These are phyloP conservation scores for Hoplostethus mediterraneus DNA, from an alignment of 2,797 vertebrate species.

Conservation along the genomic window DNA sequence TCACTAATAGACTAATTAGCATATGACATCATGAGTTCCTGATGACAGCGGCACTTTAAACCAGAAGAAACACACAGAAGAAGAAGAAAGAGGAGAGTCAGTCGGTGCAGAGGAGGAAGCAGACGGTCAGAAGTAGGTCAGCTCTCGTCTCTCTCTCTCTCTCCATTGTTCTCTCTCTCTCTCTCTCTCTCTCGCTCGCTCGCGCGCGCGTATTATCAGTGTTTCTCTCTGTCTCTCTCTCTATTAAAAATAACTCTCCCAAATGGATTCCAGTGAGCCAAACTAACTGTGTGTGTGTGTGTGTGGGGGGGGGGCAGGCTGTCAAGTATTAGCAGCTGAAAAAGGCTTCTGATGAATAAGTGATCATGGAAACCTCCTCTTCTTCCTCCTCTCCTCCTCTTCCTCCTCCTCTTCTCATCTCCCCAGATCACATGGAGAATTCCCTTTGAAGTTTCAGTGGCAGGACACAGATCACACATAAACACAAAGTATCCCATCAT, in stretches of 20 bases:
- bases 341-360: slow-evolving; percentile 62
- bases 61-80: not conserved
- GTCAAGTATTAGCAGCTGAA: slow-evolving; percentile 31
- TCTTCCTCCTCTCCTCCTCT: not conserved
- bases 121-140: slow-evolving; percentile 68
- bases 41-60: no score
- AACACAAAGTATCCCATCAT: not conserved
- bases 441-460: slow-evolving; percentile 57
- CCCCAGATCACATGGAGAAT: slow-evolving; percentile 38
- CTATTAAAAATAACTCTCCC: no score
- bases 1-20: no score
- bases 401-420: slow-evolving; percentile 10
- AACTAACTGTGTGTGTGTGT: not conserved
- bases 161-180: not conserved
- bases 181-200: not conserved
- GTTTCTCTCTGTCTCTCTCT: no score
- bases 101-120: slow-evolving; percentile 30
- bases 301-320: slow-evolving; percentile 17
- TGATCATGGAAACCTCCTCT: slow-evolving; percentile 52
- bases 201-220: not conserved
- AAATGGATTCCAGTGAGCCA: no score
- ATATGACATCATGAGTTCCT: no score
- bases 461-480: not conserved
- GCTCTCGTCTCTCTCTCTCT: slow-evolving; percentile 8
- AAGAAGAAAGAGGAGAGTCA: slow-evolving; percentile 7